Evolutionary conservation across 2,888 invertebrate genomes (phyloP).

Genomic region (Drosophila rubida): DNA sequence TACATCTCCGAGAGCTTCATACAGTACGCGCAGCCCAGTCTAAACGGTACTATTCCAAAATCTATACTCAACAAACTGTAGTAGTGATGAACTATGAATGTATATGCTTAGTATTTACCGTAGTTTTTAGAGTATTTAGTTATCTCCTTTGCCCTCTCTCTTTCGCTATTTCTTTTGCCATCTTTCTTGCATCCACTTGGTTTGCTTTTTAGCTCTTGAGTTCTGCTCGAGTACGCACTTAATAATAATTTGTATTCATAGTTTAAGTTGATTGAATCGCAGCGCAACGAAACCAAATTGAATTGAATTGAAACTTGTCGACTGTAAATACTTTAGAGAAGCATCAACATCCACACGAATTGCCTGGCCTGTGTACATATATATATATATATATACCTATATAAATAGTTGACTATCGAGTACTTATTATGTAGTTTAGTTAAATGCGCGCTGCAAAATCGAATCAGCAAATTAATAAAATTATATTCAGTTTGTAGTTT

Average conservation of each 20-base stretch:
- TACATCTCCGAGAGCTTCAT: slow-evolving; percentile 85
- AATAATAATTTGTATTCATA: slow-evolving; percentile 58
- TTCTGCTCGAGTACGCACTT: slow-evolving; percentile 50
- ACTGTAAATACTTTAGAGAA: slow-evolving; percentile 52
- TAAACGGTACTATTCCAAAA: slow-evolving; percentile 85
- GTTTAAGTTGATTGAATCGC: slow-evolving; percentile 58
- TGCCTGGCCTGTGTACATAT: slow-evolving; percentile 37
- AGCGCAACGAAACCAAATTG: slow-evolving; percentile 45
- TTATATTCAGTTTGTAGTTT: slow-evolving; percentile 25
- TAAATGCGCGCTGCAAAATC: neutral
- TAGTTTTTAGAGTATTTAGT: slow-evolving; percentile 28
- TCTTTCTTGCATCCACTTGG: slow-evolving; percentile 37
- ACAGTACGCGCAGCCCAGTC: slow-evolving; percentile 85
- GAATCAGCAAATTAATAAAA: slow-evolving; percentile 54
- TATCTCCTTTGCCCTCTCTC: neutral
- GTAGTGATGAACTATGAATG: slow-evolving; percentile 28
- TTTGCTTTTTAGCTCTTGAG: slow-evolving; percentile 54
- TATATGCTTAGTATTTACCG: neutral
- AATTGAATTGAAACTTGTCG: slow-evolving; percentile 12
- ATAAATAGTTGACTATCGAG: neutral
- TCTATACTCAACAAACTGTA: slow-evolving; percentile 84
- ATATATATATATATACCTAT: no score
- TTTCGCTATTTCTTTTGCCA: neutral
- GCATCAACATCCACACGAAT: slow-evolving; percentile 21
- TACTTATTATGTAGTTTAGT: slow-evolving; percentile 27